Conservation (phyloP, 2,888 invertebrate genomes). For the Cryptus armator region DNA sequence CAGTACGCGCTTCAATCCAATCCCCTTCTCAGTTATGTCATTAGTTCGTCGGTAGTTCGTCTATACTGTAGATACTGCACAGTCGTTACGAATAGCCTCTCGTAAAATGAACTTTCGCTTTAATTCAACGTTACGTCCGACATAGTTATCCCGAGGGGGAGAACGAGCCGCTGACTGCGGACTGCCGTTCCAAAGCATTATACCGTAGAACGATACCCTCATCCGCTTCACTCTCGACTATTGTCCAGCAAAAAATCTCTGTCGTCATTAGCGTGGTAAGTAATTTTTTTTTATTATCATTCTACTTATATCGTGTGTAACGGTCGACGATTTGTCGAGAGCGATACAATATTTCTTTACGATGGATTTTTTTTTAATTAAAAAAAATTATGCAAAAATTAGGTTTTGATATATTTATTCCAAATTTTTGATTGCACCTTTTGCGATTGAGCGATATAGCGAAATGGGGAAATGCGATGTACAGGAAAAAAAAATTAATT, state of each 20-base stretch:
- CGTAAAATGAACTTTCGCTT: constrained; percentile 77
- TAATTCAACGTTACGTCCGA: constrained; percentile 75
- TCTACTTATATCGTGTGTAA: not conserved
- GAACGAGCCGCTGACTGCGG: constrained; percentile 34
- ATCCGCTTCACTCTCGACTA: not conserved
- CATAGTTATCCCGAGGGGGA: constrained; percentile 38
- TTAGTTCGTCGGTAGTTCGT: constrained; percentile 63
- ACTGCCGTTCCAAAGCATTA: constrained; percentile 16
- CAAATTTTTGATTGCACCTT: no score
- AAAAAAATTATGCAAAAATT: not conserved
- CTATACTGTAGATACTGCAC: constrained; percentile 44
- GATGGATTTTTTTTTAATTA: not conserved
- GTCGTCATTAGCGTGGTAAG: not conserved
- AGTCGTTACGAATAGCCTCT: constrained; percentile 68
- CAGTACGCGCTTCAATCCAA: constrained; percentile 51
- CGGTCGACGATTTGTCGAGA: not conserved
- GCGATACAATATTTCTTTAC: not conserved
- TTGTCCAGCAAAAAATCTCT: constrained; percentile 11
- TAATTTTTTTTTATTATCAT: not conserved
- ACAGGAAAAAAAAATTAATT: not conserved
- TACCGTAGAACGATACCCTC: constrained; percentile 12
- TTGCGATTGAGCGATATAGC: no score
- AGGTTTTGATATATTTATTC: no score
- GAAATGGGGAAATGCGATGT: no score
- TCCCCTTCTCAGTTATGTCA: constrained; percentile 55